phyloP scores from a whole-genome alignment of 2,888 invertebrate species.

The Craniophora ligustri region DNA sequence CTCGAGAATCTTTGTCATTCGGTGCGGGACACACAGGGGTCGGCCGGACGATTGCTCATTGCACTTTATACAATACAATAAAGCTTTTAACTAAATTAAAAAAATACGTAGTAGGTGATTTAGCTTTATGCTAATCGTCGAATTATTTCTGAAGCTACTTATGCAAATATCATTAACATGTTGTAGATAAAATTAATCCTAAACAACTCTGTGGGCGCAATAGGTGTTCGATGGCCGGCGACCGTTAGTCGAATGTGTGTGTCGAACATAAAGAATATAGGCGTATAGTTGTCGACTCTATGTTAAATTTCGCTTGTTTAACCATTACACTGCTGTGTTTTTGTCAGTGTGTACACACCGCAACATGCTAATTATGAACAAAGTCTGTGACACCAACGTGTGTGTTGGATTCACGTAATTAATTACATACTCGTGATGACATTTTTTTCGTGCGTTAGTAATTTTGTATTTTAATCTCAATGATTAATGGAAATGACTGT shows the following conservation, averaged over 20 bases:
- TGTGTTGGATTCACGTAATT: constrained; percentile 58
- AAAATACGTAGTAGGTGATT: constrained; percentile 17
- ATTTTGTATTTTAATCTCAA: constrained; percentile 27
- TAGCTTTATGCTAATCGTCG: constrained; percentile 20
- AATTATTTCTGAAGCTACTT: constrained; percentile 10
- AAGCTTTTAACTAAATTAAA: constrained; percentile 14
- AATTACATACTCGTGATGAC: constrained; percentile 50
- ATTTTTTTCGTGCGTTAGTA: constrained; percentile 32
- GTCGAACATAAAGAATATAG: constrained; percentile 40
- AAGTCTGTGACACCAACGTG: constrained; percentile 64
- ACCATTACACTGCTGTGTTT: constrained; percentile 60
- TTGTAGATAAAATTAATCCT: constrained; percentile 36
- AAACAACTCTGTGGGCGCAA: constrained; percentile 24
- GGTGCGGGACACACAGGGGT: constrained; percentile 56
- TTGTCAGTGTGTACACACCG: constrained; percentile 60
- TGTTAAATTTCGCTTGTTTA: constrained; percentile 68
- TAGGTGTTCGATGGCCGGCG: constrained; percentile 30
- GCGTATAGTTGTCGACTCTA: constrained; percentile 56
- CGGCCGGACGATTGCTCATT: constrained; percentile 30
- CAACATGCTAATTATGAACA: constrained; percentile 71
- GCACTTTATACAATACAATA: constrained; percentile 33
- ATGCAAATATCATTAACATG: constrained; percentile 34
- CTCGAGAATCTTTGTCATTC: constrained; percentile 58
- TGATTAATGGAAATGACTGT: constrained; percentile 27
- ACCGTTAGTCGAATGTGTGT: constrained; percentile 50